Conservation (phyloP, 2,113 vertebrate species). For the Megaceryle maxima region DNA sequence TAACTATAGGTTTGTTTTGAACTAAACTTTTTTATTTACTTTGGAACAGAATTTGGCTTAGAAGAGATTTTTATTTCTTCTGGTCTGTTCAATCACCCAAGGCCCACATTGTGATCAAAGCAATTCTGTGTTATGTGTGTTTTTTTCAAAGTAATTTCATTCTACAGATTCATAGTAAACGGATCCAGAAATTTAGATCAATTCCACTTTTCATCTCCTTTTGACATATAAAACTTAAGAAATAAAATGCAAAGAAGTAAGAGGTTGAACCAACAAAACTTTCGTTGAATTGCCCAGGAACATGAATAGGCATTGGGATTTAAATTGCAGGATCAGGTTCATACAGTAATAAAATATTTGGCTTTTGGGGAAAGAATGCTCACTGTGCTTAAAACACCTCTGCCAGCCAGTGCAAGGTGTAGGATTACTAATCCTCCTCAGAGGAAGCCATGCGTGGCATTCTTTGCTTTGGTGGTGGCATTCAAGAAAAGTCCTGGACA, state of each 20-base stretch:
- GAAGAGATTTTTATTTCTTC: background rate
- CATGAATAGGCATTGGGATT: background rate
- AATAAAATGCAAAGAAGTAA: background rate
- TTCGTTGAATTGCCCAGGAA: background rate
- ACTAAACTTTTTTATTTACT: background rate
- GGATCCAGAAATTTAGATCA: background rate
- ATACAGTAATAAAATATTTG: background rate
- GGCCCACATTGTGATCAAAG: background rate
- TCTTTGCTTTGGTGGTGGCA: conserved; percentile 30
- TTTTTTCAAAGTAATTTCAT: background rate
- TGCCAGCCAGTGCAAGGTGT: conserved; percentile 22
- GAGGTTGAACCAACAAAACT: background rate
- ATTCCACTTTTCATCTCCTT: background rate
- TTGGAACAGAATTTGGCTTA: conserved; percentile 4
- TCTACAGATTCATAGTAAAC: background rate
- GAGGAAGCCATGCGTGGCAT: conserved; percentile 53
- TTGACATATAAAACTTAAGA: background rate
- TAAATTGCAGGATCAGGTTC: background rate
- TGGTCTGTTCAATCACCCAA: background rate
- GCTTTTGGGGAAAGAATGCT: background rate
- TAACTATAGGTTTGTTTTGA: background rate
- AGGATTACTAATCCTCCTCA: conserved; percentile 52
- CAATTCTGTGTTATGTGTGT: background rate
- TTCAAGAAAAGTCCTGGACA: background rate
- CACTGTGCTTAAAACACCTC: background rate